Evolutionary conservation across 2,113 vertebrate genomes (phyloP).

Genomic region (Aspidoscelis tigris): DNA sequence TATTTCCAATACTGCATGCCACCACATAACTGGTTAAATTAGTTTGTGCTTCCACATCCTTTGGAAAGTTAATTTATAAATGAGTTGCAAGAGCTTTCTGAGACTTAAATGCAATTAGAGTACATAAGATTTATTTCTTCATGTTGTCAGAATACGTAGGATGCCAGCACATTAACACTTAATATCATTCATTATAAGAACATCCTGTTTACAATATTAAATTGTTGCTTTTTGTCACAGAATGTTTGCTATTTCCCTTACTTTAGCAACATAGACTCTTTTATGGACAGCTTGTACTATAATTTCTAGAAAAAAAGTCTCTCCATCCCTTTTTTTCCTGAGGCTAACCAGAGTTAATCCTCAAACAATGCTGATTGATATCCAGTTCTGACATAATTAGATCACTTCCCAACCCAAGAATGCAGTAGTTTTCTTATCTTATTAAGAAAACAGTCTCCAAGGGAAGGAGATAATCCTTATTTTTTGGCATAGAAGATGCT

Average conservation of each 20-base stretch:
- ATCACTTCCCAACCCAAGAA: conserved; percentile 67
- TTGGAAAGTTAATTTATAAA: conserved; percentile 57
- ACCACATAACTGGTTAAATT: conserved; percentile 91
- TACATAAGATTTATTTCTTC: conserved; percentile 55
- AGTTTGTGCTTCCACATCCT: conserved; percentile 72
- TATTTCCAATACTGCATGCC: conserved; percentile 92
- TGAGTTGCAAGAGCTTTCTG: conserved; percentile 19
- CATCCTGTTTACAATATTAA: conserved; percentile 69
- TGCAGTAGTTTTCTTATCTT: conserved; percentile 56
- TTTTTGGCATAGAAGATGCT: conserved; percentile 27
- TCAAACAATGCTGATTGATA: conserved; percentile 69
- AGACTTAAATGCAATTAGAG: conserved; percentile 30
- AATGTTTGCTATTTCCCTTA: conserved; percentile 58
- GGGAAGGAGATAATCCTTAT: conserved; percentile 34
- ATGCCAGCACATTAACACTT: conserved; percentile 71
- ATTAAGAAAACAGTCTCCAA: conserved; percentile 1
- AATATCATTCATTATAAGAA: conserved; percentile 54
- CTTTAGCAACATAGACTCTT: conserved; percentile 49
- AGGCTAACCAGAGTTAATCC: conserved; percentile 57
- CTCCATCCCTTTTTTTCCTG: conserved; percentile 35
- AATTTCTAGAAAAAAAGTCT: conserved; percentile 36
- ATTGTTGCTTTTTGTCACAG: conserved; percentile 56
- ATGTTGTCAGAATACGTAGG: conserved; percentile 60
- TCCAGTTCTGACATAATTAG: conserved; percentile 62
- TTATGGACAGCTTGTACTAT: conserved; percentile 33